phyloP scores from a whole-genome alignment of 1,140 invertebrate genomes.

The Saccostrea cuccullata region DNA sequence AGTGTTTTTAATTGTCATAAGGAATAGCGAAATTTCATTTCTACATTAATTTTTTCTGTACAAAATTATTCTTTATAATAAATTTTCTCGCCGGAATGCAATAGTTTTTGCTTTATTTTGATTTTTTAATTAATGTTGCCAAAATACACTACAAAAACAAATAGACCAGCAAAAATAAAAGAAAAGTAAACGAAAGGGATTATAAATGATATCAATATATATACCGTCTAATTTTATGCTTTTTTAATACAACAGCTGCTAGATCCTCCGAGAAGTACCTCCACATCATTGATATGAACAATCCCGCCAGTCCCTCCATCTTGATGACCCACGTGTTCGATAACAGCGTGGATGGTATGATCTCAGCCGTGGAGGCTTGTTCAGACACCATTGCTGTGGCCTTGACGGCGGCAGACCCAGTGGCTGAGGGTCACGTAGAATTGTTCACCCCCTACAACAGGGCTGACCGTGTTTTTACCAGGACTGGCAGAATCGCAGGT shows the following conservation, averaged over 20 bases:
- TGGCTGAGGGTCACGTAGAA: conserved; percentile 39
- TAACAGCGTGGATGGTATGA: conserved; percentile 1
- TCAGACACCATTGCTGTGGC: conserved; percentile 43
- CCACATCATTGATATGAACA: conserved; percentile 45
- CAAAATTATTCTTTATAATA: no score
- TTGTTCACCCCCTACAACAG: conserved; percentile 39
- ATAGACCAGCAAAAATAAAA: no score
- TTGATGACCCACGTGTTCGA: conserved; percentile 40
- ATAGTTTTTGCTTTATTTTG: no score
- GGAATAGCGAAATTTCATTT: no score
- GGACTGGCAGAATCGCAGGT: conserved; percentile 24
- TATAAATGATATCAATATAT: no score
- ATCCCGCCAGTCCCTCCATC: conserved; percentile 25
- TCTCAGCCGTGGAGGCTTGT: conserved; percentile 42
- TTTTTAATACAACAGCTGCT: not conserved
- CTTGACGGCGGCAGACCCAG: not conserved
- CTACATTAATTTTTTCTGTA: no score
- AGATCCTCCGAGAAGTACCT: conserved; percentile 20
- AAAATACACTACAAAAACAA: no score
- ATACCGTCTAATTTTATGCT: not conserved
- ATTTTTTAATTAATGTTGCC: no score
- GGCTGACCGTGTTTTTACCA: not conserved
- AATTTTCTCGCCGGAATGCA: no score
- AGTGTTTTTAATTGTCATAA: no score
- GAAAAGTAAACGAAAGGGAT: no score